Conservation (phyloP, 35 echinoderm and acorn worm genomes). For the Heliocidaris erythrogramma region DNA sequence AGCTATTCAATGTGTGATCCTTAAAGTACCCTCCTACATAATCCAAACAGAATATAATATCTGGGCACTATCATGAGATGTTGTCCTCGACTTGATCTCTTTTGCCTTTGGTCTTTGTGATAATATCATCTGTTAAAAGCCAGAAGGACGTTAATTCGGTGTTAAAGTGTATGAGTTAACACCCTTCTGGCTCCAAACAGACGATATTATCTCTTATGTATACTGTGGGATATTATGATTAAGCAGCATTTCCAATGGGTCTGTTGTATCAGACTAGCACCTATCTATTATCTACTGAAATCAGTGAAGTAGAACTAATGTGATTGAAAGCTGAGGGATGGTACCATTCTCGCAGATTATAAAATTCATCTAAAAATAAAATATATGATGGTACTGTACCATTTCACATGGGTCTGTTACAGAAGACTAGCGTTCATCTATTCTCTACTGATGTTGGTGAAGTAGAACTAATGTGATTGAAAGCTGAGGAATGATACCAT, state of each 20-base stretch:
- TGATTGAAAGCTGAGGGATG: neutral
- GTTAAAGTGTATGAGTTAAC: too few species aligned
- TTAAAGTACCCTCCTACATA: too few species aligned
- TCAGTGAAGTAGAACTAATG: neutral
- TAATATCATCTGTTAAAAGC: too few species aligned
- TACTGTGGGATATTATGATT: neutral
- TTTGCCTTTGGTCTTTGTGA: too few species aligned
- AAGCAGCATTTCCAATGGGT: neutral
- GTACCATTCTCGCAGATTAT: neutral
- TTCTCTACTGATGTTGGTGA: neutral
- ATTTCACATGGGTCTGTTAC: neutral
- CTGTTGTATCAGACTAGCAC: neutral
- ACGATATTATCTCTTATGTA: neutral
- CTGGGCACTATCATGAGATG: too few species aligned
- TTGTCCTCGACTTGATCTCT: too few species aligned
- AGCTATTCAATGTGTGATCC: too few species aligned
- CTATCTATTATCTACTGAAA: neutral
- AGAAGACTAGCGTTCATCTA: neutral
- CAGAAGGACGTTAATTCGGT: too few species aligned
- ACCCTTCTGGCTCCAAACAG: too few species aligned
- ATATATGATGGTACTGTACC: neutral
- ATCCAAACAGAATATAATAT: too few species aligned
- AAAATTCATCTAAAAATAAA: neutral
- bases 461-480: constrained; percentile 11
- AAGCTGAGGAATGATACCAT: neutral